Conservation (phyloP, 2,888 invertebrate species). For the Taenaris catops region DNA sequence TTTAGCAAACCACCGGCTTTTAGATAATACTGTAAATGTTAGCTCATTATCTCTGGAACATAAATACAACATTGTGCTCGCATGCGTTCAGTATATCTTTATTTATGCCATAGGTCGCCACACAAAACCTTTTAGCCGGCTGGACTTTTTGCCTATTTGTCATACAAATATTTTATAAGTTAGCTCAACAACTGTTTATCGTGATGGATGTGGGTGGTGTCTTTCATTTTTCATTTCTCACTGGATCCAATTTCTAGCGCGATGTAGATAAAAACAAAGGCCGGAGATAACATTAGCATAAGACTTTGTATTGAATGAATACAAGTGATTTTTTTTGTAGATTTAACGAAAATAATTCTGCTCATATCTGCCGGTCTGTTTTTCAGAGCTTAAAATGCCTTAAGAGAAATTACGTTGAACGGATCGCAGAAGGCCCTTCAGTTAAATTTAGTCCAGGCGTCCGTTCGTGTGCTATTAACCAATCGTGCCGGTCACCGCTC, state of each 20-base stretch:
- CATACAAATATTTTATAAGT: too few species aligned
- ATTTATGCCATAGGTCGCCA: too few species aligned
- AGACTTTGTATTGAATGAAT: not conserved
- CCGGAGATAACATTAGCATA: not conserved
- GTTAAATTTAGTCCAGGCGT: conserved; percentile 42
- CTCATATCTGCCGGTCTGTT: not conserved
- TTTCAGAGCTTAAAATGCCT: conserved; percentile 5
- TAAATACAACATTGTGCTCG: too few species aligned
- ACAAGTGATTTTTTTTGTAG: too few species aligned
- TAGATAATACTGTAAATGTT: too few species aligned
- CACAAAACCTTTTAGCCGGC: too few species aligned
- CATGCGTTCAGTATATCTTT: too few species aligned
- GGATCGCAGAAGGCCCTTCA: conserved; percentile 28
- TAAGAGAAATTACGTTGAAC: conserved; percentile 8
- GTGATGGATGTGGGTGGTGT: not conserved
- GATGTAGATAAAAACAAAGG: not conserved
- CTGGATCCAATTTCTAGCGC: too few species aligned
- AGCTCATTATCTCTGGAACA: too few species aligned
- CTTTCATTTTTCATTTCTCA: too few species aligned
- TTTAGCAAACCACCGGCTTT: too few species aligned
- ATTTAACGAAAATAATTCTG: not conserved
- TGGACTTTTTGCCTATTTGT: too few species aligned
- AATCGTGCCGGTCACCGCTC: conserved; percentile 57
- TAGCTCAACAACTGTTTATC: not conserved
- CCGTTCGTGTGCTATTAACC: conserved; percentile 44